These are phyloP conservation scores for Suricata suricatta DNA, from an alignment of 2,113 vertebrate genomes.

Conservation along the genomic window DNA sequence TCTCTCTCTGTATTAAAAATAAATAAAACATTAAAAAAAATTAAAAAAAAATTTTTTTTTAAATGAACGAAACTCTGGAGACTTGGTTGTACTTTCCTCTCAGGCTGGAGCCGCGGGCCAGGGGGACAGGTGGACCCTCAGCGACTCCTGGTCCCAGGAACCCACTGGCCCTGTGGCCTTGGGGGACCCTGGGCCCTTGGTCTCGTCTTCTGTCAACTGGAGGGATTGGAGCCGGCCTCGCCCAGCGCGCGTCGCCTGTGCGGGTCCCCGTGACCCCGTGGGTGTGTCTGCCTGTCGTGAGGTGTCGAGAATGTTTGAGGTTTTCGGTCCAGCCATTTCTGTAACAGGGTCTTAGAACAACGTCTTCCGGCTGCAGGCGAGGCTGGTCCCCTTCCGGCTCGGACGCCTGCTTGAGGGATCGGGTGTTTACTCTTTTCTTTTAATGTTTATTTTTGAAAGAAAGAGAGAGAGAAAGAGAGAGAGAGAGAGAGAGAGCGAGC, in stretches of 20 bases:
- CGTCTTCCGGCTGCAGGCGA: background rate
- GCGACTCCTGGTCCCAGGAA: background rate
- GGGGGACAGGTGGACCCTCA: background rate
- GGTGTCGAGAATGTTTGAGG: background rate
- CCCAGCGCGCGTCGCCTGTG: background rate
- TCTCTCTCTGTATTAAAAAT: too few species aligned
- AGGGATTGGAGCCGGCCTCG: too few species aligned
- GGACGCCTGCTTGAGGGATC: background rate
- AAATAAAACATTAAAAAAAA: too few species aligned
- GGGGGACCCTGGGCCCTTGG: background rate
- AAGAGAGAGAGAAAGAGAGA: too few species aligned
- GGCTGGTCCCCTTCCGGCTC: background rate
- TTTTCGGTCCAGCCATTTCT: background rate
- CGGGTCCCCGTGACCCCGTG: background rate
- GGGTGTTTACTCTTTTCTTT: background rate
- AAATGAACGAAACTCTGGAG: background rate
- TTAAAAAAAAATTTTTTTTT: too few species aligned
- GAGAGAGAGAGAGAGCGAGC: too few species aligned
- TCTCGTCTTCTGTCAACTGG: background rate
- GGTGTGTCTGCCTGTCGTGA: background rate
- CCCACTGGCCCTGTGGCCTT: background rate
- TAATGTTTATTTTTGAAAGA: background rate
- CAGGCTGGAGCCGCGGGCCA: background rate
- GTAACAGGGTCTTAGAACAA: background rate
- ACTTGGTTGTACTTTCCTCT: background rate